phyloP scores from a whole-genome alignment of 1,140 invertebrate genomes.

The Odontomachus brunneus region DNA sequence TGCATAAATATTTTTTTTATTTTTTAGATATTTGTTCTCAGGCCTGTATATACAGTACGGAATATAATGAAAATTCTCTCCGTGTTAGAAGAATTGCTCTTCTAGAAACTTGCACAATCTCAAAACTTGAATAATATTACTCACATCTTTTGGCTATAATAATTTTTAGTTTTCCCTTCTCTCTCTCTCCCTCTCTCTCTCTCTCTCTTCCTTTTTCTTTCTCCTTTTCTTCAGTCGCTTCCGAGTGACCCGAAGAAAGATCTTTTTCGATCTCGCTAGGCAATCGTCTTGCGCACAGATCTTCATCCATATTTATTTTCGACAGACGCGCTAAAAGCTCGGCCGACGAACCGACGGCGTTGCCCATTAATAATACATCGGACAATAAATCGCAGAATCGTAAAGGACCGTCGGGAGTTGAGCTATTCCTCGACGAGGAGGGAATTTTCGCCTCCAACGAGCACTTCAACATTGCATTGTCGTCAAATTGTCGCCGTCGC shows the following conservation, averaged over 20 bases:
- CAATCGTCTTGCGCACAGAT: constrained; percentile 27
- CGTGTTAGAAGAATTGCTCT: too few species aligned
- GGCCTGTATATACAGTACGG: too few species aligned
- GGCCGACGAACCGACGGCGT: constrained; percentile 11
- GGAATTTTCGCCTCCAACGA: not conserved
- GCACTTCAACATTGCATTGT: not conserved
- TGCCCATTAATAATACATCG: constrained; percentile 53
- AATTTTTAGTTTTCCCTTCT: too few species aligned
- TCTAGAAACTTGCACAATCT: too few species aligned
- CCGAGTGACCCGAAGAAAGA: constrained; percentile 1
- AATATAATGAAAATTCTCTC: too few species aligned
- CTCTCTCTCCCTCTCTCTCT: too few species aligned
- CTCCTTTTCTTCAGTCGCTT: not conserved
- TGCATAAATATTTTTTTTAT: too few species aligned
- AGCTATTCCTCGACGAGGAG: not conserved
- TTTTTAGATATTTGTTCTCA: too few species aligned
- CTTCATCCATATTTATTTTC: constrained; percentile 53
- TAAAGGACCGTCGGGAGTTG: constrained; percentile 10
- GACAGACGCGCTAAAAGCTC: constrained; percentile 28
- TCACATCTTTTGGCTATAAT: too few species aligned
- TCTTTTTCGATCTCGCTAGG: not conserved
- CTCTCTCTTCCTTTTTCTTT: too few species aligned
- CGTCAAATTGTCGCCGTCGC: not conserved
- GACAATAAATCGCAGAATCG: constrained; percentile 30
- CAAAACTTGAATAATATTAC: too few species aligned